Evolutionary conservation across 2,113 vertebrate species (phyloP).

Genomic region (Isichthys henryi): DNA sequence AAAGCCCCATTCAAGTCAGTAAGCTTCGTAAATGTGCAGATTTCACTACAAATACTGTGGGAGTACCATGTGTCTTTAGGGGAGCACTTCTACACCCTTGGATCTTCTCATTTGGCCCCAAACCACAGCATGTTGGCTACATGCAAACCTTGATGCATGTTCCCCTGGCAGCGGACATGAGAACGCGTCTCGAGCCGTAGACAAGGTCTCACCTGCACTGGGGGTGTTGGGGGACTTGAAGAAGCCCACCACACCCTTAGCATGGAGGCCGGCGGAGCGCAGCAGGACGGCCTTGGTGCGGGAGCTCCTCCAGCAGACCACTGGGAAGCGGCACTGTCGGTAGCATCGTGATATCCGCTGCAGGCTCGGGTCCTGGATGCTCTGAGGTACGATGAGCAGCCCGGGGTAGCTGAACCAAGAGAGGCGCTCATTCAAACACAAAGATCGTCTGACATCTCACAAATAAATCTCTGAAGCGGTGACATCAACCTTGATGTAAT

Average conservation of each 20-base stretch:
- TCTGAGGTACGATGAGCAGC: conserved; percentile 90
- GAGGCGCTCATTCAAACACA: neutral
- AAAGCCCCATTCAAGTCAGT: neutral
- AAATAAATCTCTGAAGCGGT: too few relatives aligned
- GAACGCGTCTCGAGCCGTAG: neutral
- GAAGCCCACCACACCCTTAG: conserved; percentile 87
- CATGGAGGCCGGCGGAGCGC: conserved; percentile 83
- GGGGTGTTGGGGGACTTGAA: conserved; percentile 79
- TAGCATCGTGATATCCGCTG: conserved; percentile 90
- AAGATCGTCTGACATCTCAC: neutral
- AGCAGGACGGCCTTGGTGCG: conserved; percentile 85
- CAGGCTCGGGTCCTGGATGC: conserved; percentile 80
- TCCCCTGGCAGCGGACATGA: neutral
- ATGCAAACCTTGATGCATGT: neutral
- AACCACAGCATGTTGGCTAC: neutral
- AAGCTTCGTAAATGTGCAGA: neutral
- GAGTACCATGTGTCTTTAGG: neutral
- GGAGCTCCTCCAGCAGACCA: conserved; percentile 86
- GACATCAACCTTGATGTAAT: neutral
- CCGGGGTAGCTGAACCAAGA: conserved; percentile 75
- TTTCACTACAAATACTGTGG: neutral
- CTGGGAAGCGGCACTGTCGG: conserved; percentile 89
- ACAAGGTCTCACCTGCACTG: neutral
- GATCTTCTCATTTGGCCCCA: neutral
- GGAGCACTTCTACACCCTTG: neutral